A percentile compares a stretch with the other conserved stretches of the same genome.
These are phyloP conservation scores for Drosophila cardini DNA, from an alignment of 1,140 invertebrate species.

Conservation along the genomic window DNA sequence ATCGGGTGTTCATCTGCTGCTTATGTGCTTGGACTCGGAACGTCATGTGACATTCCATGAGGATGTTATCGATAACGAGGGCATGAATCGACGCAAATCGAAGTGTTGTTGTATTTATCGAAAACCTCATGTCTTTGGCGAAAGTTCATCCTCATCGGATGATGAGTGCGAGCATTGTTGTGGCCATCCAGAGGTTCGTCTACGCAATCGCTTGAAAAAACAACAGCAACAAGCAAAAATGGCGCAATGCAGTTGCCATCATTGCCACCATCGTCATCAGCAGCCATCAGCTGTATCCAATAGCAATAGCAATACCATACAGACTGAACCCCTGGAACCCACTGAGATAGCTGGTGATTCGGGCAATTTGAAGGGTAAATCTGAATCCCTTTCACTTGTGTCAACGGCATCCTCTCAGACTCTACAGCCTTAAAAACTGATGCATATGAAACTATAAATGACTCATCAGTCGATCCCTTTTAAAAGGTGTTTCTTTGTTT, in stretches of 20 bases:
- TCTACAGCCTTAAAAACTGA: constrained; percentile 2
- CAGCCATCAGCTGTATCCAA: not conserved
- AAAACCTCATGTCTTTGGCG: constrained; percentile 91
- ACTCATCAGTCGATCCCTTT: not conserved
- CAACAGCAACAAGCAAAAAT: constrained; percentile 12
- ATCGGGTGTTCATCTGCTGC: constrained; percentile 51
- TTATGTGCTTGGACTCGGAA: constrained; percentile 88
- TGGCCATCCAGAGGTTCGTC: constrained; percentile 91
- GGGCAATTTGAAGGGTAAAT: not conserved
- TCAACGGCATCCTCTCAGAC: not conserved
- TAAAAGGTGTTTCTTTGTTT: not conserved
- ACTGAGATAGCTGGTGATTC: constrained; percentile 17
- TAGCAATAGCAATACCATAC: not conserved
- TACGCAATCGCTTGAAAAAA: constrained; percentile 83
- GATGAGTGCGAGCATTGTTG: constrained; percentile 94
- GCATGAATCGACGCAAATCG: constrained; percentile 96
- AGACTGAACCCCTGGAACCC: not conserved
- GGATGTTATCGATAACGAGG: constrained; percentile 96
- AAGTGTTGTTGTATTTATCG: constrained; percentile 97
- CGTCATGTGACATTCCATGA: constrained; percentile 94
- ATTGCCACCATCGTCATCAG: not conserved
- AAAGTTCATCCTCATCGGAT: constrained; percentile 91
- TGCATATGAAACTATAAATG: not conserved
- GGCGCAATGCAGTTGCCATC: not conserved
- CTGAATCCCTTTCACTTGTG: not conserved